These are phyloP conservation scores for Andrena haemorrhoa DNA, from an alignment of 2,888 invertebrate genomes.

Conservation along the genomic window DNA sequence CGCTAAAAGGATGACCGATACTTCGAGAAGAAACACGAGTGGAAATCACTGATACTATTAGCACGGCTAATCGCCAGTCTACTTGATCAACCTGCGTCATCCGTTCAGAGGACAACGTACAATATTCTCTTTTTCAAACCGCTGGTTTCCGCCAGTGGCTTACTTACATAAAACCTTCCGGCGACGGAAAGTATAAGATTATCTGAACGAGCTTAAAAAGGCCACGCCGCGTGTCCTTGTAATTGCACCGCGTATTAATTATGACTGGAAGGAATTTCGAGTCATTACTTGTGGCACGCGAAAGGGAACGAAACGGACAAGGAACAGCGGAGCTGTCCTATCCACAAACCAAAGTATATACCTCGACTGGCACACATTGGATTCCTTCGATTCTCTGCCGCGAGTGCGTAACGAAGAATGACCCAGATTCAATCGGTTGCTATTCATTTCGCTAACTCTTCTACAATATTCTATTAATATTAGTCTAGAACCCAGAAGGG, in stretches of 20 bases:
- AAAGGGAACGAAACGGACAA: background rate
- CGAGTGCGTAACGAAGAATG: no score
- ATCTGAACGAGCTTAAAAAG: slow-evolving; percentile 33
- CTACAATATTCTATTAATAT: no score
- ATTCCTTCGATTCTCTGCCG: no score
- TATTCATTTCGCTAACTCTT: no score
- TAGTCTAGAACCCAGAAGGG: no score
- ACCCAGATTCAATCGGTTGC: no score
- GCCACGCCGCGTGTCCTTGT: background rate
- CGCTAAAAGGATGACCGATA: background rate
- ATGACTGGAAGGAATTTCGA: slow-evolving; percentile 18
- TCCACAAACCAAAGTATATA: no score
- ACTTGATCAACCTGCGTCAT: background rate
- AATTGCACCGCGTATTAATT: slow-evolving; percentile 28
- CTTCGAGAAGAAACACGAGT: background rate
- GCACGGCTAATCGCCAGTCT: background rate
- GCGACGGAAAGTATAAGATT: slow-evolving; percentile 3
- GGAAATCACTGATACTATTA: background rate
- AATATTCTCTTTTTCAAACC: background rate
- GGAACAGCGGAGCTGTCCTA: no score
- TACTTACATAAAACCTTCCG: slow-evolving; percentile 24
- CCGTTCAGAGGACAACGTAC: background rate
- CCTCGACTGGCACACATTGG: no score
- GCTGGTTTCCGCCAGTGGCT: slow-evolving; percentile 7
- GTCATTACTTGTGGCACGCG: slow-evolving; percentile 21